Base-by-base conservation (phyloP, 2,888 invertebrate species). In the Unio delphinus region DNA sequence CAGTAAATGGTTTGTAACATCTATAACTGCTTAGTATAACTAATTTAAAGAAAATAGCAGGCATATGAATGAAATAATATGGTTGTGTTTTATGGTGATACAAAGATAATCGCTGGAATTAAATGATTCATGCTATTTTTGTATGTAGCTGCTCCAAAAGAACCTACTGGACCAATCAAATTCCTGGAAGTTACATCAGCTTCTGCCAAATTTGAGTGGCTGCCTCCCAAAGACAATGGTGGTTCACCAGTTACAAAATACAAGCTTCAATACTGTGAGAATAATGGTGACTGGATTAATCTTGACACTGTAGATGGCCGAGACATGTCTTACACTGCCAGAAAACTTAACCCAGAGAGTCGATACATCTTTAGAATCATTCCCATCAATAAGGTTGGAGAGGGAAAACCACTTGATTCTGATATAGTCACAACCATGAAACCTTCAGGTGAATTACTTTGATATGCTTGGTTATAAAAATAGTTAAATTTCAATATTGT, bases 261-360 rank as follows among this genome's bases (percentile, higher is more conserved):
- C 83, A 80, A 85, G 61, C 75, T 90, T 6, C 88, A 89, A 69
- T 60, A 79, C 61, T 76, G 80, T 26, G 62, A 62, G 20, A 76
- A 81, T 57, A 95, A 96, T 67, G 95, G 95, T 55, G 96, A 96
- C 8, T 98, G 98, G 98, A 66, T 83, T 62, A 82, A 83, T 17
- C 69, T 70, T 17, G 82, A 84, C 60, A 95, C 96, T 68, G 95
- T 96, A 56, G 96, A 96, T 11, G 98, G 98, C 98, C 92, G 97
- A 88, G 92, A 96, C 71, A 96, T 97, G 76, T 94, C 96, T 89
- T 95, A 96, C 85, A 96, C 97, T 95, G 97, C 97, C 90, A 80
- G 80, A 69, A 82, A 88, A 64, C 78, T 90, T 62, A 74, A 72
- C 4, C 84, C 86, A 56, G 85, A 83, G 59, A 80, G 83, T 54